Evolutionary conservation across 2,888 invertebrate genomes (phyloP).

Genomic region (Scaeva pyrastri): DNA sequence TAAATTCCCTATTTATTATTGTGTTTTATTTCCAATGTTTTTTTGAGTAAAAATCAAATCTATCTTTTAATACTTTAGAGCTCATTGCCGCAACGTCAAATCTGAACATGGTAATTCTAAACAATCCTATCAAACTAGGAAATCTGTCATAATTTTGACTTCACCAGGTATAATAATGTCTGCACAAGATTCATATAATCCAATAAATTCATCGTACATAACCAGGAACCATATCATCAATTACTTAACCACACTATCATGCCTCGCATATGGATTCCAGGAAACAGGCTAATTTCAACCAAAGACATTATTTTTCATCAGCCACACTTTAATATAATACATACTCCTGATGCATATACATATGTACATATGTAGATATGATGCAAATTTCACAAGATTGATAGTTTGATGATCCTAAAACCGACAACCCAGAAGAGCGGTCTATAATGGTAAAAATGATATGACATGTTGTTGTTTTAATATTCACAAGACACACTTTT

Average conservation of each 20-base stretch:
- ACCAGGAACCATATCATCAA: constrained; percentile 61
- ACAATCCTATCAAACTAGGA: constrained; percentile 13
- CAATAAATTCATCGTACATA: constrained; percentile 23
- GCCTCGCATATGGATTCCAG: constrained; percentile 45
- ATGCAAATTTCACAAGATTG: constrained; percentile 63
- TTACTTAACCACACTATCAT: constrained; percentile 47
- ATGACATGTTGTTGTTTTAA: constrained; percentile 47
- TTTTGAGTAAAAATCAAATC: background rate
- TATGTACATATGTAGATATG: background rate
- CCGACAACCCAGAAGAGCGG: constrained; percentile 25
- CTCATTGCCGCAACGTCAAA: background rate
- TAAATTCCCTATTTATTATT: no score
- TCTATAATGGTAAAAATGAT: constrained; percentile 17
- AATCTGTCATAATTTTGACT: constrained; percentile 16
- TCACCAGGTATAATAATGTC: background rate
- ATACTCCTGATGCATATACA: no score
- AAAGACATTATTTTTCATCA: constrained; percentile 45
- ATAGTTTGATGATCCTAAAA: constrained; percentile 68
- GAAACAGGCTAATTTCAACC: constrained; percentile 49
- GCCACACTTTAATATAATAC: constrained; percentile 34
- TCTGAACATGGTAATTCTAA: background rate
- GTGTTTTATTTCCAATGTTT: no score
- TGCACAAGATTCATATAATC: constrained; percentile 26
- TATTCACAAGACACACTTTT: constrained; percentile 34
- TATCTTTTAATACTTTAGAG: background rate